Evolutionary conservation across 2,113 vertebrate genomes (phyloP).

Genomic region (Chloroceryle aenea): DNA sequence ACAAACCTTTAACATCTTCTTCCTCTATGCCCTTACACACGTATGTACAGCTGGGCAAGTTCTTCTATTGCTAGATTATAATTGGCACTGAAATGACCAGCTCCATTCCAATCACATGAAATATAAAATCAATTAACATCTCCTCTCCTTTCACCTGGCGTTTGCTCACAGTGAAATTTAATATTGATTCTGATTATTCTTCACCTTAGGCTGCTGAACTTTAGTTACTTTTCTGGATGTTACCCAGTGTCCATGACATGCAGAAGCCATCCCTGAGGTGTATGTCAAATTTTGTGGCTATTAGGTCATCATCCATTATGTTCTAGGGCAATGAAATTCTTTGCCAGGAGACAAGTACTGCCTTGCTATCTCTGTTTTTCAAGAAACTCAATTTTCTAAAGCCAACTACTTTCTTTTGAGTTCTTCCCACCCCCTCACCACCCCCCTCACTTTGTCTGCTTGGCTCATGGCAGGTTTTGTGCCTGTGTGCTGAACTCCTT

Average conservation of each 20-base stretch:
- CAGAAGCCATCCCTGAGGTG: not conserved
- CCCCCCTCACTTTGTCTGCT: not conserved
- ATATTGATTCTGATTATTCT: constrained; percentile 25
- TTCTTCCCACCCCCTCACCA: not conserved
- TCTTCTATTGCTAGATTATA: not conserved
- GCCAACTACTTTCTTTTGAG: not conserved
- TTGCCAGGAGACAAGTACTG: not conserved
- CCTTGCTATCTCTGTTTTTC: not conserved
- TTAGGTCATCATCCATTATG: not conserved
- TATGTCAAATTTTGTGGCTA: not conserved
- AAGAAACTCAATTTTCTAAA: not conserved
- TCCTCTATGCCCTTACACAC: not conserved
- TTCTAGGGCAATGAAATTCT: not conserved
- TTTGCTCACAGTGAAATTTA: constrained; percentile 6
- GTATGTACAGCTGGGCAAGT: fast-evolving
- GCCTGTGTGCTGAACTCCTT: not conserved
- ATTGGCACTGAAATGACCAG: not conserved
- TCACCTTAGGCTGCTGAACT: constrained; percentile 20
- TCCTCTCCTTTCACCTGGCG: constrained; percentile 47
- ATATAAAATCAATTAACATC: constrained; percentile 24
- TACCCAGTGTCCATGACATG: not conserved
- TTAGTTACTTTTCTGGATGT: not conserved
- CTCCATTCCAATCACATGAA: not conserved
- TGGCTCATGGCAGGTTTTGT: not conserved
- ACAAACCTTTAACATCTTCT: not conserved